Conservation (phyloP, 2,113 vertebrate species). For the Emberiza fucata region DNA sequence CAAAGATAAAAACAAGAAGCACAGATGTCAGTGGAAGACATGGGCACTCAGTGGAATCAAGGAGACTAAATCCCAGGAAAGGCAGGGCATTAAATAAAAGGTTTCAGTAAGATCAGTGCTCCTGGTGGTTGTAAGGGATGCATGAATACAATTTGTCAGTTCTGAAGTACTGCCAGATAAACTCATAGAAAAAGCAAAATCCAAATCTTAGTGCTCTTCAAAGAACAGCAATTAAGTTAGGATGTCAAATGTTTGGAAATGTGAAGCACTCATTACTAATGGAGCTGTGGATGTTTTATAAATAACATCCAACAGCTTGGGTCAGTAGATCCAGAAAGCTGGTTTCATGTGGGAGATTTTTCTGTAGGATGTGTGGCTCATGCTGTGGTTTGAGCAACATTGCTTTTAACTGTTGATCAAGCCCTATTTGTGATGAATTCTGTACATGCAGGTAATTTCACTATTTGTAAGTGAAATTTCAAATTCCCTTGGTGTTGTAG, state of each 20-base stretch:
- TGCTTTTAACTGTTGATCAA: background rate
- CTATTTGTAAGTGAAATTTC: background rate
- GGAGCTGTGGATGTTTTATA: background rate
- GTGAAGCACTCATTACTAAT: background rate
- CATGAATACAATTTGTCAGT: background rate
- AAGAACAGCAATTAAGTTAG: background rate
- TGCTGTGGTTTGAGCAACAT: background rate
- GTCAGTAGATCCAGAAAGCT: background rate
- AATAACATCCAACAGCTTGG: background rate
- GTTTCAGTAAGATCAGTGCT: background rate
- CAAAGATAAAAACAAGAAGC: background rate
- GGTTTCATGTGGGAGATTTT: background rate
- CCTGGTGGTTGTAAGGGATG: background rate
- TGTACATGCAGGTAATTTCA: background rate
- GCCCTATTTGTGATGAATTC: background rate
- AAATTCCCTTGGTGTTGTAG: background rate
- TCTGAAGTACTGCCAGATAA: background rate
- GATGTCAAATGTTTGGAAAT: background rate
- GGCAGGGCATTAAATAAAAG: background rate
- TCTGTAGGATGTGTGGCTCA: background rate
- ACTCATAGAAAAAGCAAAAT: background rate
- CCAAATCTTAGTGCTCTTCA: background rate
- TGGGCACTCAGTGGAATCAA: fast-evolving
- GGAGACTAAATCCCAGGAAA: background rate
- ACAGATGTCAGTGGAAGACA: background rate